Conservation (phyloP, 2,113 vertebrate genomes). For the Brienomyrus brachyistius region DNA sequence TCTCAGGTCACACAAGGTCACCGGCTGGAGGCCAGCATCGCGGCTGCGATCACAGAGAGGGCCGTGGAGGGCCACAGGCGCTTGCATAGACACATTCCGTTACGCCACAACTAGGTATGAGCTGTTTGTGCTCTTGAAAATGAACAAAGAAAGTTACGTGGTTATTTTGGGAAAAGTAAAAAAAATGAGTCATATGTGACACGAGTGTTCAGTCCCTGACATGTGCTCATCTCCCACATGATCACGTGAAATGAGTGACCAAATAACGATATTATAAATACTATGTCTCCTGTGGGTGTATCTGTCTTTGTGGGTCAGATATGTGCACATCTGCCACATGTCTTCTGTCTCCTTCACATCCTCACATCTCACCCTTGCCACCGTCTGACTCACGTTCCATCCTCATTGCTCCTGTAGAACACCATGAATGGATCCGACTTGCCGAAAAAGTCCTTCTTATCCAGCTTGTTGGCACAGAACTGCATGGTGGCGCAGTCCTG, state of each 20-base stretch:
- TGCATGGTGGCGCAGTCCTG: conserved; percentile 85
- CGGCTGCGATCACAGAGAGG: not conserved
- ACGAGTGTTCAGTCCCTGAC: not conserved
- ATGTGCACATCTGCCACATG: not conserved
- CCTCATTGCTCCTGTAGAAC: conserved; percentile 86
- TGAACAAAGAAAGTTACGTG: not conserved
- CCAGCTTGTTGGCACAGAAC: conserved; percentile 86
- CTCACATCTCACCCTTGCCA: not conserved
- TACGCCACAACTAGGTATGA: not conserved
- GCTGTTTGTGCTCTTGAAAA: not conserved
- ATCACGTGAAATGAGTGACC: not conserved
- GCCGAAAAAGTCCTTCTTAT: conserved; percentile 91
- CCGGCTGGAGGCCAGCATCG: not conserved
- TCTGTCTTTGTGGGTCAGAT: not conserved
- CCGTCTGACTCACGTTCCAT: conserved; percentile 74
- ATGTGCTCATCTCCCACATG: too few species aligned
- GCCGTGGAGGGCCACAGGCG: not conserved
- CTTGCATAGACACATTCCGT: not conserved
- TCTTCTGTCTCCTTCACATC: not conserved
- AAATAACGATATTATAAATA: not conserved
- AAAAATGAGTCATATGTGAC: not conserved
- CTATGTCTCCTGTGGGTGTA: not conserved
- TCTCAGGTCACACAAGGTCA: not conserved
- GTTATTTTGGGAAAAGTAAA: not conserved
- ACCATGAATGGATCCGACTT: conserved; percentile 89